Evolutionary conservation across 2,113 vertebrate genomes (phyloP).

Genomic region (Antennarius striatus): DNA sequence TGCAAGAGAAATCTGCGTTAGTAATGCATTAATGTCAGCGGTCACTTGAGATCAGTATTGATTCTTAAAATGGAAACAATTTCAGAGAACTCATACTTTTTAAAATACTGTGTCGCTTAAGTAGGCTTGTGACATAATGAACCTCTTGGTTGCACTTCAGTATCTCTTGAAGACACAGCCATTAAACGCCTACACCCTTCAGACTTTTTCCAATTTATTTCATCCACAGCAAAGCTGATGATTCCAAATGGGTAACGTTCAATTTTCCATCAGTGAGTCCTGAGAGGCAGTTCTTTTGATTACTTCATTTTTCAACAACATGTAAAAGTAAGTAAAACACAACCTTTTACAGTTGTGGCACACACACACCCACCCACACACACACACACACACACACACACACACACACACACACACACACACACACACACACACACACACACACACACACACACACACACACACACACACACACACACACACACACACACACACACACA

Average conservation of each 20-base stretch:
- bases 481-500: no score
- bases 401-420: no score
- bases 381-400: no score
- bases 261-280: constrained; percentile 20
- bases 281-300: constrained; percentile 12
- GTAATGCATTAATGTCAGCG: not conserved
- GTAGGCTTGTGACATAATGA: constrained; percentile 2
- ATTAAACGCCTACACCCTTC: constrained; percentile 18
- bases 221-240: constrained; percentile 29
- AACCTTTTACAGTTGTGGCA: no score
- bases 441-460: no score
- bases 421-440: no score
- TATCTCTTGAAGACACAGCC: constrained; percentile 16
- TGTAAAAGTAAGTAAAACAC: not conserved
- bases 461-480: no score
- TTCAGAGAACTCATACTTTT: no score
- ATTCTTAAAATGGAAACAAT: not conserved
- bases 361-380: no score
- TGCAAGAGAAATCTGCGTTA: not conserved
- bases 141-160: constrained; percentile 37
- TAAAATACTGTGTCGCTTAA: not conserved
- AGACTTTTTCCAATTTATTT: constrained; percentile 15
- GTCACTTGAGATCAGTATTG: constrained; percentile 1
- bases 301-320: constrained; percentile 10
- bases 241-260: constrained; percentile 19